A percentile compares a stretch with the other conserved stretches of the same genome.
Conservation (phyloP, 1,140 invertebrate genomes). For the Adelges cooleyi region DNA sequence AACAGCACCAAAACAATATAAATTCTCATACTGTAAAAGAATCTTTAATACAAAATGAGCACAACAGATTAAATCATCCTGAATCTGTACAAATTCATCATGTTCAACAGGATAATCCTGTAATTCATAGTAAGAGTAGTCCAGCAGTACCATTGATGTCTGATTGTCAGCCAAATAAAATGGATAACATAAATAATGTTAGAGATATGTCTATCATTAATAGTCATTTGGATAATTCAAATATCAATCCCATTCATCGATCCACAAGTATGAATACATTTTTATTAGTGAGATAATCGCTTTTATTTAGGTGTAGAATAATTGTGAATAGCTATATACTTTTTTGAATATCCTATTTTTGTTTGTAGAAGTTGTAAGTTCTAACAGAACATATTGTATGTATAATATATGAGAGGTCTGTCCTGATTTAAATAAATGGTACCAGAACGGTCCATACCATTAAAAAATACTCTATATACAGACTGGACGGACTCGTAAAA, state of each 20-base stretch:
- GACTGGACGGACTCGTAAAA: no score
- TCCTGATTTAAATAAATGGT: no score
- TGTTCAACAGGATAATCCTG: not conserved
- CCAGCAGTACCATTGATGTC: slow-evolving; percentile 8
- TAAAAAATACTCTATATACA: no score
- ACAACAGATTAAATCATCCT: not conserved
- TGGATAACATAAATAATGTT: not conserved
- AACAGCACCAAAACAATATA: slow-evolving; percentile 15
- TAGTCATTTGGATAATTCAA: slow-evolving; percentile 4
- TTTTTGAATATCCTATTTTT: no score
- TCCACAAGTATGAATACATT: slow-evolving; percentile 6
- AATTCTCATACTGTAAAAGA: not conserved
- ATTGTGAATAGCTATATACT: no score
- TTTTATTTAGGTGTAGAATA: no score
- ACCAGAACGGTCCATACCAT: no score
- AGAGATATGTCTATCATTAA: not conserved
- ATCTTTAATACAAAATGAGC: slow-evolving; percentile 1
- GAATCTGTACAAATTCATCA: not conserved
- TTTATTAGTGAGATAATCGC: no score
- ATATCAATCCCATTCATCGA: slow-evolving; percentile 13
- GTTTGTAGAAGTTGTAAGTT: no score
- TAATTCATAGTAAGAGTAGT: slow-evolving; percentile 20
- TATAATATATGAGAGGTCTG: no score
- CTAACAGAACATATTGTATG: no score
- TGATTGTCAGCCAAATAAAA: slow-evolving; percentile 19